A percentile compares a stretch with the other conserved stretches of the same genome.
Evolutionary conservation across 1,140 invertebrate species (phyloP).

Genomic region (Aphelenchoides fujianensis): DNA sequence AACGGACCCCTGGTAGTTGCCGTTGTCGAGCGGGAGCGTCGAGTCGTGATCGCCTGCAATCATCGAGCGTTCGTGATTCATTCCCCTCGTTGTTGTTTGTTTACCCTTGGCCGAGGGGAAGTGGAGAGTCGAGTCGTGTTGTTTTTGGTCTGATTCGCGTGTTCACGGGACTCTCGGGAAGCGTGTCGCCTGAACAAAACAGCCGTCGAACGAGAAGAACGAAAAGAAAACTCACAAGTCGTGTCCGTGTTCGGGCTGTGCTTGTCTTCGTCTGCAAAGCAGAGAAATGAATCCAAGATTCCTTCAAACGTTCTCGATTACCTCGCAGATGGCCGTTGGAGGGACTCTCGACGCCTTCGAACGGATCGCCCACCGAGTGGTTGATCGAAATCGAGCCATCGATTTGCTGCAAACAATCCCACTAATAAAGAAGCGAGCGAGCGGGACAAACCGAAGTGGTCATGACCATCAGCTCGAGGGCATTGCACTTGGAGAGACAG

Average conservation of each 20-base stretch:
- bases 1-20: not conserved
- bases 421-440: not conserved
- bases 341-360: not conserved
- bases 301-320: not conserved
- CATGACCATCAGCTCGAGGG: conserved; percentile 11
- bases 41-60: not conserved
- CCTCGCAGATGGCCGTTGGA: not conserved
- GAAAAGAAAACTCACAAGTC: conserved; percentile 5
- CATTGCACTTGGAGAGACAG: conserved; percentile 20
- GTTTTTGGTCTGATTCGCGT: not conserved
- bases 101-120: not conserved
- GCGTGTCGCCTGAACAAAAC: not conserved
- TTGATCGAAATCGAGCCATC: not conserved
- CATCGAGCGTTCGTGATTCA: too few relatives aligned
- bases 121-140: not conserved
- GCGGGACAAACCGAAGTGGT: conserved; percentile 4
- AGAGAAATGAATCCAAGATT: not conserved
- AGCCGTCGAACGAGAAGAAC: not conserved
- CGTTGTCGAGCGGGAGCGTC: not conserved
- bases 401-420: conserved; percentile 8
- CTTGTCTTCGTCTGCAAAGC: not conserved
- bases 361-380: not conserved
- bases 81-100: too few relatives aligned
- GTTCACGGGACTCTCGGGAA: not conserved
- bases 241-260: conserved; percentile 14